phyloP scores from a whole-genome alignment of 2,888 invertebrate genomes.

The Sarcophaga variegata region DNA sequence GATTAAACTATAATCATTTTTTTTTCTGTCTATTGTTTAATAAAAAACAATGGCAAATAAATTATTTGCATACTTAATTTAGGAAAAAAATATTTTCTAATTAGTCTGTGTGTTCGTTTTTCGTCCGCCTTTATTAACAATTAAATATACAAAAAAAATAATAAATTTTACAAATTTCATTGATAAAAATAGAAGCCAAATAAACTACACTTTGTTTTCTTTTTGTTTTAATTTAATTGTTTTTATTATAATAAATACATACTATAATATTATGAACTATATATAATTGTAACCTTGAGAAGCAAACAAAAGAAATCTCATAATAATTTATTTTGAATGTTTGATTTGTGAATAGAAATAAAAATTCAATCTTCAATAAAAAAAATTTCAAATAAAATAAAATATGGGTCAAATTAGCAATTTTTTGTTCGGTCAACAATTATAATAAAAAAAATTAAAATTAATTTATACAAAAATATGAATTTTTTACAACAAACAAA shows the following conservation, averaged over 20 bases:
- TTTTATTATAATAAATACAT: not conserved
- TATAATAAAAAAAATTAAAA: conserved; percentile 2
- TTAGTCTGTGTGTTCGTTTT: not conserved
- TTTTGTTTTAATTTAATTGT: conserved; percentile 26
- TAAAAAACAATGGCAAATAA: conserved; percentile 20
- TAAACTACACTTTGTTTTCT: not conserved
- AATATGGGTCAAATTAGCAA: conserved; percentile 48
- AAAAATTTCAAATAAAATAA: too few relatives aligned
- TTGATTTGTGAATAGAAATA: conserved; percentile 18
- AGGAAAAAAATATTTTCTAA: not conserved
- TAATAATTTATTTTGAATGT: conserved; percentile 46
- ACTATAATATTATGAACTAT: not conserved
- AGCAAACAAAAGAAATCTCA: conserved; percentile 38
- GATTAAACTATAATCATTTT: conserved; percentile 6
- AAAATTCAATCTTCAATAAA: not conserved
- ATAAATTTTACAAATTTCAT: conserved; percentile 45
- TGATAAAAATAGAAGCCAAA: conserved; percentile 33
- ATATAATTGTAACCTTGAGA: conserved; percentile 45
- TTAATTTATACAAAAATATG: conserved; percentile 6
- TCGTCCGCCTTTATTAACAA: not conserved
- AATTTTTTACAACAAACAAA: conserved; percentile 9
- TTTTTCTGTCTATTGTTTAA: conserved; percentile 12
- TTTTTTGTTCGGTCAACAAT: conserved; percentile 4
- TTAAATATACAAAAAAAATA: conserved; percentile 2
- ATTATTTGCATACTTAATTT: conserved; percentile 3